Evolutionary conservation across 2,888 invertebrate genomes (phyloP).

Genomic region (Augiades crinisus): DNA sequence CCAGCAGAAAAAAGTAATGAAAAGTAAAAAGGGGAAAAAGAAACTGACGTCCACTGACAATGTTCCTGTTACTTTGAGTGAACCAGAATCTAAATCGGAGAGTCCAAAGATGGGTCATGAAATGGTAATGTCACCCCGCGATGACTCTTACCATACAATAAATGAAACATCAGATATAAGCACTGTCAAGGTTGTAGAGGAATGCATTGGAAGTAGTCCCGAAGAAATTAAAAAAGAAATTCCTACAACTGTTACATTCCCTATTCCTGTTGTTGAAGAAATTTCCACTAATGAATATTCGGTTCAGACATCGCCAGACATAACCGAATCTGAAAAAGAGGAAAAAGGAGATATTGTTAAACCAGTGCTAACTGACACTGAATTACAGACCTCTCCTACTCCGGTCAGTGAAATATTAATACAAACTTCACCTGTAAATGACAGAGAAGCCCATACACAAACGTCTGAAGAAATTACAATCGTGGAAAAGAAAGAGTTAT

Average conservation of each 20-base stretch:
- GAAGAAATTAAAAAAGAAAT: slow-evolving; percentile 66
- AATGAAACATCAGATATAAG: slow-evolving; percentile 81
- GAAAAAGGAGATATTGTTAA: slow-evolving; percentile 46
- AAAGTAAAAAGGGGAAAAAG: slow-evolving; percentile 75
- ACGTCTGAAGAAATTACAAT: slow-evolving; percentile 56
- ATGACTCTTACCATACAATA: slow-evolving; percentile 82
- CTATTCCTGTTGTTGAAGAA: slow-evolving; percentile 82
- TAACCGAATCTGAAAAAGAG: slow-evolving; percentile 60
- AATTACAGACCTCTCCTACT: slow-evolving; percentile 80
- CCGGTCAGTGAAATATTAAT: slow-evolving; percentile 70
- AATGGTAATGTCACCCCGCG: slow-evolving; percentile 75
- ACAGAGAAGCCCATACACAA: slow-evolving; percentile 64
- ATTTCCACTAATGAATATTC: slow-evolving; percentile 80
- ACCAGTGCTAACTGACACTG: slow-evolving; percentile 58
- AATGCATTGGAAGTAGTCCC: slow-evolving; percentile 80
- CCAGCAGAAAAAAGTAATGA: slow-evolving; percentile 48
- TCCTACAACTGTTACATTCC: slow-evolving; percentile 77
- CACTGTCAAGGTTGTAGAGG: slow-evolving; percentile 85
- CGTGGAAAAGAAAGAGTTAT: slow-evolving; percentile 60
- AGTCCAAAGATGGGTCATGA: slow-evolving; percentile 75
- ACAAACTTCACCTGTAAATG: slow-evolving; percentile 83
- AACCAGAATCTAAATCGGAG: slow-evolving; percentile 48
- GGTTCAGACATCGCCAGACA: slow-evolving; percentile 82
- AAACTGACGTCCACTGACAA: slow-evolving; percentile 60
- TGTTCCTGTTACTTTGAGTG: background rate